phyloP scores from a whole-genome alignment of 2,113 vertebrate genomes.

The Garra rufa region DNA sequence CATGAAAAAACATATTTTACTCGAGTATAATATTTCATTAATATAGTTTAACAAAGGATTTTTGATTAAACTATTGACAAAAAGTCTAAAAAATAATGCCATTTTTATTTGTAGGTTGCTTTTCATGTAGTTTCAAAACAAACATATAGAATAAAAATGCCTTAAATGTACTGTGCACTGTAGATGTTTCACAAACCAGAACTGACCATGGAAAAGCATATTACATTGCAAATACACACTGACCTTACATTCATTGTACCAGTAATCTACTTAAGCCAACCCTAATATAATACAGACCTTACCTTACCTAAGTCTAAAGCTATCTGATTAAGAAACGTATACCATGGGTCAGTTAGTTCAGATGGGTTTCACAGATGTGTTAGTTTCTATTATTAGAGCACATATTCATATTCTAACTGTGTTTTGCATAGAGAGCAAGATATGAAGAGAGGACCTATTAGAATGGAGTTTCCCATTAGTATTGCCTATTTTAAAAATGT shows the following conservation, averaged over 20 bases:
- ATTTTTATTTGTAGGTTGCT: neutral
- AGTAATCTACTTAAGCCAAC: neutral
- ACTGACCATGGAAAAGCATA: neutral
- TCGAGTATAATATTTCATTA: neutral
- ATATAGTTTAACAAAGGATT: neutral
- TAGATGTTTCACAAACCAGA: neutral
- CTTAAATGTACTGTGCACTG: neutral
- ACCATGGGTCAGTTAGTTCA: neutral
- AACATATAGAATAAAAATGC: no score
- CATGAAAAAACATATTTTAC: neutral
- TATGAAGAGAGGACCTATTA: neutral
- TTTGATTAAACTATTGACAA: neutral
- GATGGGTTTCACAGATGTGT: neutral
- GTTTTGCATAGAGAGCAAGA: no score
- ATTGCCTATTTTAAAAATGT: neutral
- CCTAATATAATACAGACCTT: neutral
- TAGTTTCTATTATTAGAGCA: neutral
- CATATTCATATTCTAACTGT: neutral
- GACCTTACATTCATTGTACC: neutral
- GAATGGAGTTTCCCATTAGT: neutral
- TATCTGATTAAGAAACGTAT: neutral
- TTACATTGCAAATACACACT: neutral
- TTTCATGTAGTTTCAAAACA: neutral
- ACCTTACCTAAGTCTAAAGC: neutral
- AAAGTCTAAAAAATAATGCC: neutral